Conservation (phyloP, 2,113 vertebrate genomes). For the Progne subis region DNA sequence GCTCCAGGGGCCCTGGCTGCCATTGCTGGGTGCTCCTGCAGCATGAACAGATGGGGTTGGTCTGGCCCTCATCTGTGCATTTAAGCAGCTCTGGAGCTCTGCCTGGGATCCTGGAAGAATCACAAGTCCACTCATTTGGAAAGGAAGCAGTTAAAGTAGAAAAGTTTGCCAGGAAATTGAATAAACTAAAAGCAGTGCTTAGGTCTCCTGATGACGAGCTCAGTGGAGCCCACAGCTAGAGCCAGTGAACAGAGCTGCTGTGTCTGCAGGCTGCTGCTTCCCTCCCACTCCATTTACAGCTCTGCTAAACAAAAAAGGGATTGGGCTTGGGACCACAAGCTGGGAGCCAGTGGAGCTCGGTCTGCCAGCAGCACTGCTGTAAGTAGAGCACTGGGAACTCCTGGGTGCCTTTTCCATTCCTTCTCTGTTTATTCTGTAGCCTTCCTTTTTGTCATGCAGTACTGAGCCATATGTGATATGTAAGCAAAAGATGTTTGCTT, state of each 20-base stretch:
- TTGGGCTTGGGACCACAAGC: background rate
- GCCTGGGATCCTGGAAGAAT: background rate
- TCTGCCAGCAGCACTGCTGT: constrained; percentile 11
- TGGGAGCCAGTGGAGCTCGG: background rate
- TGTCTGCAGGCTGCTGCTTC: background rate
- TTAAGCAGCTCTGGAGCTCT: background rate
- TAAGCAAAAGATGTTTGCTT: background rate
- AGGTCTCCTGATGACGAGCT: background rate
- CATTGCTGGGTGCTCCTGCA: accelerated
- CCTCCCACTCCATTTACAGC: constrained; percentile 28
- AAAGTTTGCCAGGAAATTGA: constrained; percentile 51
- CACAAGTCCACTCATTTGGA: background rate
- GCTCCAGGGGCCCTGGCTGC: background rate
- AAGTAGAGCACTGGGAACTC: constrained; percentile 11
- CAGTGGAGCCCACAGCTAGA: background rate
- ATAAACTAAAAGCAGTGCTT: constrained; percentile 11
- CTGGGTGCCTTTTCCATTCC: background rate
- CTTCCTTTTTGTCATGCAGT: background rate
- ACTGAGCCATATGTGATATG: background rate
- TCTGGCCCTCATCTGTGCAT: background rate
- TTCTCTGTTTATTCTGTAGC: background rate
- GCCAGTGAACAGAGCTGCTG: constrained; percentile 1
- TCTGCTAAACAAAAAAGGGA: background rate
- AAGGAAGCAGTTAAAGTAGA: constrained; percentile 39
- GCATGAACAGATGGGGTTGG: background rate